Evolutionary conservation across 2,888 invertebrate genomes (phyloP).

Genomic region (Cheilosia impressa): DNA sequence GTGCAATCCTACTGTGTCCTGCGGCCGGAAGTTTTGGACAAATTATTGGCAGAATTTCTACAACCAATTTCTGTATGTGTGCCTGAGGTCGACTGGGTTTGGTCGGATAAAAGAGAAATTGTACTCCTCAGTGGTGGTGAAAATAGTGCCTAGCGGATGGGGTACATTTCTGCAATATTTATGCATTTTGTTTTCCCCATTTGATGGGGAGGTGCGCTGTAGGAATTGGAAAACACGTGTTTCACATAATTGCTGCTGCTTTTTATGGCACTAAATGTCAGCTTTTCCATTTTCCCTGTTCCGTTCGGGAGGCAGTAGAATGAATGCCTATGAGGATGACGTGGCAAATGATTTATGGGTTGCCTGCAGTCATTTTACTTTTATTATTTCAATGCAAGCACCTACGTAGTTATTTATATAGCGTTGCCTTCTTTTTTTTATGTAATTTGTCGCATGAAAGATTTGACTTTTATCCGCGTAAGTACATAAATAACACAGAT

Average conservation of each 20-base stretch:
- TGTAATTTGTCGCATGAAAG: slow-evolving; percentile 47
- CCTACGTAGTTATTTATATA: slow-evolving; percentile 17
- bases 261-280: slow-evolving; percentile 44
- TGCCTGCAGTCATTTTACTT: slow-evolving; percentile 17
- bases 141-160: slow-evolving; percentile 25
- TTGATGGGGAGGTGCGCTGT: not conserved
- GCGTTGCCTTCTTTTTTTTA: slow-evolving; percentile 2
- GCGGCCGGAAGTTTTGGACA: slow-evolving; percentile 24
- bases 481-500: slow-evolving; percentile 24
- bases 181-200: slow-evolving; percentile 1
- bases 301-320: not conserved
- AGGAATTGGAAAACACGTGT: slow-evolving; percentile 40
- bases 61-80: slow-evolving; percentile 19
- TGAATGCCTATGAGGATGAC: slow-evolving; percentile 9
- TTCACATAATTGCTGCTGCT: slow-evolving; percentile 50
- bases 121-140: slow-evolving; percentile 2
- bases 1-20: not conserved
- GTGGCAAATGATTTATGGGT: slow-evolving; percentile 42
- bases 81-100: slow-evolving; percentile 4
- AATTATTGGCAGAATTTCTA: slow-evolving; percentile 47
- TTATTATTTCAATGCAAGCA: slow-evolving; percentile 33
- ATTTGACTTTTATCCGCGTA: slow-evolving; percentile 44
- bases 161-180: slow-evolving; percentile 14
- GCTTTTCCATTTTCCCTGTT: slow-evolving; percentile 22
- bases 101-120: slow-evolving; percentile 16